Base-by-base conservation (phyloP, 1,140 invertebrate genomes). In the Colletes gigas region DNA sequence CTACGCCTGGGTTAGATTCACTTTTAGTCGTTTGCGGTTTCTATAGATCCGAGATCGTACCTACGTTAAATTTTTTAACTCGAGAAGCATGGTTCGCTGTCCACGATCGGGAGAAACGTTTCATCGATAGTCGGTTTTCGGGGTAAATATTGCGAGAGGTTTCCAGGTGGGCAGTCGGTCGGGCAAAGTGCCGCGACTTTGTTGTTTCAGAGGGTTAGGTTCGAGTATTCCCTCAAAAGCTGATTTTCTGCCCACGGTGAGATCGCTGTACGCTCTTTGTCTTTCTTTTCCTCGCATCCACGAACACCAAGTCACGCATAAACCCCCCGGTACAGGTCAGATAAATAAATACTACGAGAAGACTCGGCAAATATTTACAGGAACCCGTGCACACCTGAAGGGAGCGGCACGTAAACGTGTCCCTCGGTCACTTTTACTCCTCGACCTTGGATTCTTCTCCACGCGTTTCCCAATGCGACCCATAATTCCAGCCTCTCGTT, bases 301-400 rank as follows among this genome's bases (percentile, higher is more conserved):
- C 69, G 55, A 66, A 79, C 69, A 54, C 73, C 14, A 54, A 47
- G 65, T 69, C 65, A 57, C 12, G 69, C 59, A 62, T 47, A 68
- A 69, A 79, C 76, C 75, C 68, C 65, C 67, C 47, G 63, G 14
- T n/a, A 50, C 70, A 41, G 78, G 66, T 69, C 82, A 76, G 78
- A 84, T 82, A 86, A 87, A 87, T 87, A 87, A 87, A 87, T 87
- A 87, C 76, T n/a, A 52, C 78, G 66, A 76, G 67, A 81, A 79
- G 86, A 79, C 62, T 84, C 30, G 62, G 65, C 68, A 87, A 87
- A 87, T 87, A 87, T 87, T 87, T 87, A 67, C 67, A 19, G 39
- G 69, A 44, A 44, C 62, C 39, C 71, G 44, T 65, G 50, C 60
- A 76, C 73, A 82, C 78, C 82, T 86, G 84, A 86, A 86, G 78